Percentiles rank a stretch among this genome's conserved stretches.
Evolutionary conservation across 92 coral and sea anemone species (phyloP).

Genomic region (Palythoa heliodiscus): DNA sequence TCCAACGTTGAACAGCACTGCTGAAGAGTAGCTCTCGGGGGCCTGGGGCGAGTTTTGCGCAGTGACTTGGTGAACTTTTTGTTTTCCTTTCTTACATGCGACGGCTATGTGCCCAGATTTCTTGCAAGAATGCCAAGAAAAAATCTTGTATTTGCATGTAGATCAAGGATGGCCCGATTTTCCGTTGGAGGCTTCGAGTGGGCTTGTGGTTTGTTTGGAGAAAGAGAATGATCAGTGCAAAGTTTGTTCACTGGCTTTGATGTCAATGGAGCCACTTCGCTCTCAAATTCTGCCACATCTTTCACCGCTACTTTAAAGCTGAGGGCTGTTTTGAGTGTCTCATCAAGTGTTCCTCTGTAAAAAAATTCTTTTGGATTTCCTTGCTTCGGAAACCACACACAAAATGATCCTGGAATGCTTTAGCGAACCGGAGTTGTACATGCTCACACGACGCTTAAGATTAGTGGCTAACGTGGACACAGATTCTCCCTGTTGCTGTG

Average conservation of each 20-base stretch:
- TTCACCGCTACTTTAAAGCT: too few relatives aligned
- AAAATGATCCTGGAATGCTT: too few relatives aligned
- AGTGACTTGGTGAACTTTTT: too few relatives aligned
- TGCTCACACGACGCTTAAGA: too few relatives aligned
- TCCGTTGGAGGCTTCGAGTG: too few relatives aligned
- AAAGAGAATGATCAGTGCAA: too few relatives aligned
- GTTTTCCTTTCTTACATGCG: slow-evolving; percentile 24
- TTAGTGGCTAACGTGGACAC: not conserved
- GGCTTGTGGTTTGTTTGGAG: too few relatives aligned
- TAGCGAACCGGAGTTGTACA: too few relatives aligned
- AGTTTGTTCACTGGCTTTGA: too few relatives aligned
- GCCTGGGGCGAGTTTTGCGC: too few relatives aligned
- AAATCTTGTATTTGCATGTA: not conserved
- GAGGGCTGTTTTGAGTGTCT: slow-evolving; percentile 33
- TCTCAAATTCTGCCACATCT: slow-evolving; percentile 23
- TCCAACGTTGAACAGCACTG: too few relatives aligned
- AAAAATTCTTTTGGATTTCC: slow-evolving; percentile 39
- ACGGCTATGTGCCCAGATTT: slow-evolving; percentile 12
- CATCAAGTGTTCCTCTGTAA: slow-evolving; percentile 45
- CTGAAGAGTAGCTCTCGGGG: slow-evolving; percentile 1
- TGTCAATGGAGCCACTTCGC: not conserved
- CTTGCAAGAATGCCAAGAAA: slow-evolving; percentile 21
- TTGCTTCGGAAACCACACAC: too few relatives aligned
- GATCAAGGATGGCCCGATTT: slow-evolving; percentile 13
- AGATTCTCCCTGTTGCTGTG: slow-evolving; percentile 18